Percentiles rank a stretch among this genome's conserved stretches.
phyloP scores from a whole-genome alignment of 2,113 vertebrate genomes.

The Columbina picui region DNA sequence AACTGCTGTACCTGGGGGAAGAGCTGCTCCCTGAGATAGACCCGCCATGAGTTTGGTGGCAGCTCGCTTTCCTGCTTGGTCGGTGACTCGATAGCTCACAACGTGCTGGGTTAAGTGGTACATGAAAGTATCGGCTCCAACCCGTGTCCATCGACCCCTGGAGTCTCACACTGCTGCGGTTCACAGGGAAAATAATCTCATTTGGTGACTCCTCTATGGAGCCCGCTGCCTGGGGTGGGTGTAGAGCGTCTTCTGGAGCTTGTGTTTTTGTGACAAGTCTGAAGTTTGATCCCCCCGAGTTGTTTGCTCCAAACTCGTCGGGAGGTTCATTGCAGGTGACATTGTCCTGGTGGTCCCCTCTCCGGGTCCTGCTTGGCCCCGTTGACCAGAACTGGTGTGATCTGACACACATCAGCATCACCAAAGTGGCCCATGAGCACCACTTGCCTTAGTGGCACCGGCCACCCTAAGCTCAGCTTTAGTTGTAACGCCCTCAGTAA shows the following conservation, averaged over 20 bases:
- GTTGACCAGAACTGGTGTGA: too few species aligned
- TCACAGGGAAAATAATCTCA: not conserved
- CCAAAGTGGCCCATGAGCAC: not conserved
- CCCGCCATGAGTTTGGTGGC: accelerated
- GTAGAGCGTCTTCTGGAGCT: not conserved
- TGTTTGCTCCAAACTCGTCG: accelerated
- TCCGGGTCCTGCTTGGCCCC: not conserved
- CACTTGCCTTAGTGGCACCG: accelerated
- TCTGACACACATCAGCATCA: too few species aligned
- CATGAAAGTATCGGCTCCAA: not conserved
- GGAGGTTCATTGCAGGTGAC: not conserved
- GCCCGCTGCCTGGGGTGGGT: not conserved
- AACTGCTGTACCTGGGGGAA: not conserved
- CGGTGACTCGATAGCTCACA: not conserved
- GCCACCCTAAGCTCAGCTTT: not conserved
- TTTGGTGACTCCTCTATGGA: accelerated
- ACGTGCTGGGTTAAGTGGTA: not conserved
- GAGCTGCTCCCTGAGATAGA: not conserved
- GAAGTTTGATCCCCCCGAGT: not conserved
- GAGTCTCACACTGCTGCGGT: not conserved
- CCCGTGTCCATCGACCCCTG: accelerated
- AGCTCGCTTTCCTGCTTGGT: not conserved
- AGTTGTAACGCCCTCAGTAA: not conserved
- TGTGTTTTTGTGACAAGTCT: not conserved
- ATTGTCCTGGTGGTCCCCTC: not conserved